A percentile compares a stretch with the other conserved stretches of the same genome.
These are phyloP conservation scores for Druceiella hillmani DNA, from an alignment of 2,888 invertebrate genomes.

Conservation along the genomic window DNA sequence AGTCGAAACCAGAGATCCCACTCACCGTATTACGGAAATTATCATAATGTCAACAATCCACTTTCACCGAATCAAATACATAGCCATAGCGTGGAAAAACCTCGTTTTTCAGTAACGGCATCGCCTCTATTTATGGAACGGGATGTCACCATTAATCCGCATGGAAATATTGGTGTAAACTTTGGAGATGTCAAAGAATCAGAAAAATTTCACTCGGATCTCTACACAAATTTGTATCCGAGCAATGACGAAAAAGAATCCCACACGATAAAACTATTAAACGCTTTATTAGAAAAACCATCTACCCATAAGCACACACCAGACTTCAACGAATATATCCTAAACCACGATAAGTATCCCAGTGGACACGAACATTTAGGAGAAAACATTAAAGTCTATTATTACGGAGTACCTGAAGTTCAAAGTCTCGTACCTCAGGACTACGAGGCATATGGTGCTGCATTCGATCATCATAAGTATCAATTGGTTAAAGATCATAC, in stretches of 20 bases:
- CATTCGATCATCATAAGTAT: conserved; percentile 7
- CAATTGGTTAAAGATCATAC: conserved; percentile 34
- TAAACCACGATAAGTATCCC: no score
- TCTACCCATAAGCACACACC: conserved; percentile 21
- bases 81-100: conserved; percentile 28
- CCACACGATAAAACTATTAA: conserved; percentile 47
- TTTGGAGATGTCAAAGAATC: conserved; percentile 17
- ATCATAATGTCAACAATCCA: conserved; percentile 27
- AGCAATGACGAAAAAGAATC: conserved; percentile 38
- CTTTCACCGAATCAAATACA: neutral
- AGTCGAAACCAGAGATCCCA: conserved; percentile 42
- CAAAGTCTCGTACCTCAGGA: conserved; percentile 28
- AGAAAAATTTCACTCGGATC: conserved; percentile 25
- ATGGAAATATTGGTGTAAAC: conserved; percentile 34
- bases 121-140: conserved; percentile 34
- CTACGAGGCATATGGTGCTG: conserved; percentile 25
- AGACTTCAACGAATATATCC: conserved; percentile 10
- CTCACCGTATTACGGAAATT: conserved; percentile 35
- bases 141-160: conserved; percentile 42
- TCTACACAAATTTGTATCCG: conserved; percentile 34
- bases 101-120: conserved; percentile 32
- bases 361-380: conserved; percentile 2
- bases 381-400: conserved; percentile 1
- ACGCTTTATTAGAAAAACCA: conserved; percentile 41
- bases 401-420: no score